phyloP scores from a whole-genome alignment of 1,140 invertebrate genomes.

The Lepidurus packardi region DNA sequence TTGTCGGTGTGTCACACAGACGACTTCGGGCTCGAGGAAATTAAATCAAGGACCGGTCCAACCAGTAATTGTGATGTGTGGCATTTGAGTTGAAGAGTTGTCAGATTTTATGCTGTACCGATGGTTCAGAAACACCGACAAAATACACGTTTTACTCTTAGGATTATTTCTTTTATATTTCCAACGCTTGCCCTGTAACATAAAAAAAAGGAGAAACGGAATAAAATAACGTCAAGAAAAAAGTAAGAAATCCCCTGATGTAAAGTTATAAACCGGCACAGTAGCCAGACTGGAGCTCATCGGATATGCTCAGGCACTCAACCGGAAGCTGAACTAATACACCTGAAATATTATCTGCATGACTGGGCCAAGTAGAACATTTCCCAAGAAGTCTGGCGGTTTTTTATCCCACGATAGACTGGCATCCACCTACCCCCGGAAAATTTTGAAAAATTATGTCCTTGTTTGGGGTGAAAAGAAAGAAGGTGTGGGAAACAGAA shows the following conservation, averaged over 20 bases:
- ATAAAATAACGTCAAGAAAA: not conserved
- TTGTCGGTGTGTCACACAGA: not conserved
- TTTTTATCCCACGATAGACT: not conserved
- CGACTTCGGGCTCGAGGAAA: not conserved
- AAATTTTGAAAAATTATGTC: not conserved
- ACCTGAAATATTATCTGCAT: conserved; percentile 11
- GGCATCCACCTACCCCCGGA: not conserved
- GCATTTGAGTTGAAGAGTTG: conserved; percentile 7
- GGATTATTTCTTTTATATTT: not conserved
- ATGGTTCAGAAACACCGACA: not conserved
- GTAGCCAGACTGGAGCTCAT: conserved; percentile 8
- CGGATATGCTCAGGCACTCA: conserved; percentile 13
- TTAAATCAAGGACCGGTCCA: conserved; percentile 1
- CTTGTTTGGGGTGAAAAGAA: too few relatives aligned
- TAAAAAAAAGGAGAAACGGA: not conserved
- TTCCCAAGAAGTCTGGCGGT: not conserved
- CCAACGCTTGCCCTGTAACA: too few relatives aligned
- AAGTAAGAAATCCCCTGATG: not conserved
- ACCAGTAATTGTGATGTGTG: conserved; percentile 10
- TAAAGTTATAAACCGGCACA: not conserved
- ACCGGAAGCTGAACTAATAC: conserved; percentile 14
- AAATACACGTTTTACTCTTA: not conserved
- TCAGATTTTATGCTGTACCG: not conserved
- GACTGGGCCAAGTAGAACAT: not conserved
- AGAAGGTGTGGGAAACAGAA: too few relatives aligned